Base-by-base conservation (phyloP, 2,888 invertebrate genomes). In the Noctua comes region DNA sequence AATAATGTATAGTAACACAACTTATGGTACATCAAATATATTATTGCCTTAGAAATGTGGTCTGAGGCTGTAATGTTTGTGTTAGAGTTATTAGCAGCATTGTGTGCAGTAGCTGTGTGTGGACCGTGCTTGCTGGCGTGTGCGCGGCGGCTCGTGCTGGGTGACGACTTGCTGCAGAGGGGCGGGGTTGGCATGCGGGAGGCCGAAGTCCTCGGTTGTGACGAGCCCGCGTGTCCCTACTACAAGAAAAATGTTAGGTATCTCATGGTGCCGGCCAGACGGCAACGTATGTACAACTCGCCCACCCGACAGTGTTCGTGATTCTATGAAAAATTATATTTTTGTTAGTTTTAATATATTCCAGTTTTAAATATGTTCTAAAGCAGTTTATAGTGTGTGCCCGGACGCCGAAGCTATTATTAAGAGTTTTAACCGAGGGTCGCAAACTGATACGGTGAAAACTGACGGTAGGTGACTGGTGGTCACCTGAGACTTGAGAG, bases 171-270 rank as follows among this genome's bases (percentile, higher is more conserved):
- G 57, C 84, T 96, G 68, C 92, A 91, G 59, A 86, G 91, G 66
- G 92, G 92, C 4, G 93, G 91, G 0, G 88, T 89, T 18, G 80
- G 81, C 0, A 68, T 95, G 51, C 93, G 91, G 24, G 94, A 96
- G 82, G 95, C 96, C 0, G 95, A 95, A 51, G 93, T 96, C 3
- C 83, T 94, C 21, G 96, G 96, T 36, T 96, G 96, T 84, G 96
- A 96, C 76, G 96, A 96, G 83, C 96, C 96, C 7, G 93, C 94
- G 16, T 96, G 96, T 72, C 96, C 96, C 0, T 96, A 96, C 82
- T 96, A 96, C 92, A 96, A 96, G 88, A 95, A 95, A 84, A 96
- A 96, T 81, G 82, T 94, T 18, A 91, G 91, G 57, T 95, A 94
- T 75, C 93, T 96, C 31, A 94, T 96, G 95, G 92, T 96, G n/a